Percentiles rank a stretch among this genome's conserved stretches.
Evolutionary conservation across 2,113 vertebrate species (phyloP).

Genomic region (Cichladusa arquata): DNA sequence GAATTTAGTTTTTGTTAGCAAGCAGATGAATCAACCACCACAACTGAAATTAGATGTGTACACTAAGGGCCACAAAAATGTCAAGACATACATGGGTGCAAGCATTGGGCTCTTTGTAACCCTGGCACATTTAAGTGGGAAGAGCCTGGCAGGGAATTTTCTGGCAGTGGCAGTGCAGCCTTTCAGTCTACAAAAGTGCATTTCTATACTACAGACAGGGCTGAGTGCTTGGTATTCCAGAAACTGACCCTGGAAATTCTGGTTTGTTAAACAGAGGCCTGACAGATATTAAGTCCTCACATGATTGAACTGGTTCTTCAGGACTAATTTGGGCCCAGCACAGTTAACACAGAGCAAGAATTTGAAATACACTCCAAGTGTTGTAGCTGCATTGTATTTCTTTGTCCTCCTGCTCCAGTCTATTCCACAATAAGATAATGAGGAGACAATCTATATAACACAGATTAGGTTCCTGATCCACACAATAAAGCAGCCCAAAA

Average conservation of each 20-base stretch:
- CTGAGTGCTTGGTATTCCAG: not conserved
- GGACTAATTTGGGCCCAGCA: not conserved
- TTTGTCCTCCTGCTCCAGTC: not conserved
- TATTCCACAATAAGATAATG: not conserved
- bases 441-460: not conserved
- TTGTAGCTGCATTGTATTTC: not conserved
- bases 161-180: not conserved
- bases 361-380: not conserved
- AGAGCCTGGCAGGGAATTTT: not conserved
- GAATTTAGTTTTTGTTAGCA: not conserved
- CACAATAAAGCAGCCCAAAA: not conserved
- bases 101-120: rapidly evolving
- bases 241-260: not conserved
- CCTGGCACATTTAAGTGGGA: not conserved
- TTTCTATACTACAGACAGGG: rapidly evolving
- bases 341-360: not conserved
- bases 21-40: not conserved
- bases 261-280: not conserved
- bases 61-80: not conserved
- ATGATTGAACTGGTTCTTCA: not conserved
- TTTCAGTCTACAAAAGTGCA: not conserved
- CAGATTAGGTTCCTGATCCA: not conserved
- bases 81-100: not conserved
- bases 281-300: not conserved
- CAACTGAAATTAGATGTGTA: not conserved